These are phyloP conservation scores for Paedocypris sp. DNA, from an alignment of 2,113 vertebrate genomes.

Conservation along the genomic window DNA sequence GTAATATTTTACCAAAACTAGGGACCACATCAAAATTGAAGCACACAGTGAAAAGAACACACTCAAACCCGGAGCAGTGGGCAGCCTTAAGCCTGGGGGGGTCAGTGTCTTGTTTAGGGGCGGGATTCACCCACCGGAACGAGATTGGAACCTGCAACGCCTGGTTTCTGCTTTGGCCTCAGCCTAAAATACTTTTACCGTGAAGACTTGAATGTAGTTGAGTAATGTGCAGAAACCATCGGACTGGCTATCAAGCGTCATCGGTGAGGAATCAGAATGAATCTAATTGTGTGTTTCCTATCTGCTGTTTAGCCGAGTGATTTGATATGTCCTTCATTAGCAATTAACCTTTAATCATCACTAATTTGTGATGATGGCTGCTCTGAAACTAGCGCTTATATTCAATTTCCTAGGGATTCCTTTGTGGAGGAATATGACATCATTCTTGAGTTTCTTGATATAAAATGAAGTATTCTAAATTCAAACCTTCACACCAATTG, in stretches of 20 bases:
- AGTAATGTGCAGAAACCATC: slow-evolving; percentile 7
- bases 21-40: no score
- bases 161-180: no score
- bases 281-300: slow-evolving; percentile 31
- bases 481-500: slow-evolving; percentile 31
- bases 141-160: no score
- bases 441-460: background rate
- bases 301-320: slow-evolving; percentile 20
- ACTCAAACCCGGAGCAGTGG: no score
- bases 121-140: no score
- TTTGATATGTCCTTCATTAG: slow-evolving; percentile 35
- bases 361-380: slow-evolving; percentile 22
- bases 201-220: no score
- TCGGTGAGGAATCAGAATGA: slow-evolving; percentile 28
- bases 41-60: no score
- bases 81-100: no score
- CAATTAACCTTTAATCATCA: slow-evolving; percentile 33
- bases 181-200: no score
- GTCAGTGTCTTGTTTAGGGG: no score
- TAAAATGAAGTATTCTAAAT: slow-evolving; percentile 19
- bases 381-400: slow-evolving; percentile 18
- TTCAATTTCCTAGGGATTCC: background rate
- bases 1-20: no score
- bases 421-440: slow-evolving; percentile 20
- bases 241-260: slow-evolving; percentile 10